Evolutionary conservation across 2,888 invertebrate genomes (phyloP).

Genomic region (Periphyllus acericola): DNA sequence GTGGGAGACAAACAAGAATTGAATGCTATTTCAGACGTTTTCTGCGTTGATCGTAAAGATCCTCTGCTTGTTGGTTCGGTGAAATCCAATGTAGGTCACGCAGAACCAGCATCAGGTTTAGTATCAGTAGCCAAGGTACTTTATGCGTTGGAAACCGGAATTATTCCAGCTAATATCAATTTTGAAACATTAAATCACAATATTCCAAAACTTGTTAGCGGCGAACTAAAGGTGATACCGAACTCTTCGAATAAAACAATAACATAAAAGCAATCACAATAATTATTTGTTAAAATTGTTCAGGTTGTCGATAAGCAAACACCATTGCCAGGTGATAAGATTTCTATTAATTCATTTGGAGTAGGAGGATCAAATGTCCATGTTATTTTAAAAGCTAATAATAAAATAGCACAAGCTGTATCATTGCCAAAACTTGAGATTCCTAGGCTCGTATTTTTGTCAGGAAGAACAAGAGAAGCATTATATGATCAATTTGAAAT

Average conservation of each 20-base stretch:
- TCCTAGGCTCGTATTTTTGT: slow-evolving; percentile 67
- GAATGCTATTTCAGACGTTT: slow-evolving; percentile 81
- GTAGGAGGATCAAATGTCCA: slow-evolving; percentile 63
- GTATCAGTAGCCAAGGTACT: slow-evolving; percentile 85
- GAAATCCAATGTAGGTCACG: slow-evolving; percentile 94
- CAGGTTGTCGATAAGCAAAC: slow-evolving; percentile 62
- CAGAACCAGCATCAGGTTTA: slow-evolving; percentile 86
- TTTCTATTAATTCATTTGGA: slow-evolving; percentile 64
- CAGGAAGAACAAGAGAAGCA: slow-evolving; percentile 71
- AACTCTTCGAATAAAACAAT: too few species aligned
- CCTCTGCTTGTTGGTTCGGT: slow-evolving; percentile 88
- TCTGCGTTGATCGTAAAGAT: slow-evolving; percentile 77
- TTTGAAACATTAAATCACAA: slow-evolving; percentile 72
- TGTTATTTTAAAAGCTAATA: slow-evolving; percentile 57
- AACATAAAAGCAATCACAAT: neutral
- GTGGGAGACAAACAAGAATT: slow-evolving; percentile 95
- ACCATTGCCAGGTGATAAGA: slow-evolving; percentile 56
- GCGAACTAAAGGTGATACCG: slow-evolving; percentile 67
- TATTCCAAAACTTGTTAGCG: slow-evolving; percentile 72
- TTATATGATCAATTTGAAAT: slow-evolving; percentile 67
- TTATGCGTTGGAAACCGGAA: slow-evolving; percentile 82
- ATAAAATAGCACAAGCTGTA: slow-evolving; percentile 64
- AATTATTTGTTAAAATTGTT: neutral
- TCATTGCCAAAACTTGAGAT: slow-evolving; percentile 71
- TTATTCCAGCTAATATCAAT: slow-evolving; percentile 88